A percentile compares a stretch with the other conserved stretches of the same genome.
Evolutionary conservation across 2,888 invertebrate species (phyloP).

Genomic region (Heterodera filipjevi): DNA sequence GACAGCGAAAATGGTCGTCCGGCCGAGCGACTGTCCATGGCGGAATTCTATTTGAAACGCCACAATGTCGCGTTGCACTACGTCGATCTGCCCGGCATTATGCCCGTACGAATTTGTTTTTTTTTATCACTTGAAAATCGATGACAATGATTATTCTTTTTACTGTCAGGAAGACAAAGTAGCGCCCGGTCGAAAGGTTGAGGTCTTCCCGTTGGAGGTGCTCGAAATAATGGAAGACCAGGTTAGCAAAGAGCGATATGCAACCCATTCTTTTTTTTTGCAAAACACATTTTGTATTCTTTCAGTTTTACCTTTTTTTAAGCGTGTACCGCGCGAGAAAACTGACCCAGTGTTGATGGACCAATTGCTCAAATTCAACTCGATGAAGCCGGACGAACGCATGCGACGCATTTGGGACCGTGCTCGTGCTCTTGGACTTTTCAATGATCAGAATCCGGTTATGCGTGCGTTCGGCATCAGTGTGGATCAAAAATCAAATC

Average conservation of each 20-base stretch:
- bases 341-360: constrained; percentile 20
- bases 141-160: too few species aligned
- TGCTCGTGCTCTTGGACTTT: constrained; percentile 8
- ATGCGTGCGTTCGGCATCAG: constrained; percentile 19
- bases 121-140: background rate
- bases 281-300: too few species aligned
- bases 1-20: background rate
- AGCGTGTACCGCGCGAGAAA: constrained; percentile 35
- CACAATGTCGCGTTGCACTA: constrained; percentile 1
- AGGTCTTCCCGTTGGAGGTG: constrained; percentile 30
- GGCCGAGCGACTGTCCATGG: background rate
- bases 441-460: constrained; percentile 20
- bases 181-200: constrained; percentile 1
- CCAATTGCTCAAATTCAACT: constrained; percentile 15
- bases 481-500: constrained; percentile 17
- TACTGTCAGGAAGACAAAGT: background rate
- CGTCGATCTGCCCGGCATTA: constrained; percentile 11
- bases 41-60: background rate
- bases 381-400: constrained; percentile 24
- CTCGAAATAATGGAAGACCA: constrained; percentile 18
- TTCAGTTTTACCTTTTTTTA: too few species aligned
- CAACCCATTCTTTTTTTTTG: too few species aligned
- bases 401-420: constrained; percentile 10
- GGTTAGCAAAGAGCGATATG: too few species aligned
- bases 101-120: constrained; percentile 4